A percentile compares a stretch with the other conserved stretches of the same genome.
Evolutionary conservation across 2,888 invertebrate species (phyloP).

Genomic region (Allygus modestus): DNA sequence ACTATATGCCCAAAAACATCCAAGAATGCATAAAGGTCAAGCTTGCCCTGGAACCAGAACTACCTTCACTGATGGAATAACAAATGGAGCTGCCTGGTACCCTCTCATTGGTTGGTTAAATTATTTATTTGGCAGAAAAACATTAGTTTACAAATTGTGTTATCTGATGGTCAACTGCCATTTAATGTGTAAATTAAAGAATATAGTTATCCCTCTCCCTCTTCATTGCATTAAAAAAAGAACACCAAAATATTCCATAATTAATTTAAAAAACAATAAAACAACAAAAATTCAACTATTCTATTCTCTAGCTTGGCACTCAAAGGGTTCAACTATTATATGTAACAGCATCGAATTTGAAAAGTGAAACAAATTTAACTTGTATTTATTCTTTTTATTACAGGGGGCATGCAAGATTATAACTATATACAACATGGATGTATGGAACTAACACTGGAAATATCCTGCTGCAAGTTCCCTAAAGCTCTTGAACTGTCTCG

Average conservation of each 20-base stretch:
- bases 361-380: too few species aligned
- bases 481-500: constrained; percentile 86
- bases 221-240: background rate
- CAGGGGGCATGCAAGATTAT: constrained; percentile 95
- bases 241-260: too few species aligned
- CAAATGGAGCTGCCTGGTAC: constrained; percentile 97
- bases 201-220: background rate
- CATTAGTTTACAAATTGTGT: background rate
- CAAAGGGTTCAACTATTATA: too few species aligned
- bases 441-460: constrained; percentile 96
- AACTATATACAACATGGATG: constrained; percentile 96
- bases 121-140: background rate
- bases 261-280: too few species aligned
- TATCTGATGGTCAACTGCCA: background rate
- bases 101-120: constrained; percentile 83
- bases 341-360: too few species aligned
- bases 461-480: constrained; percentile 97
- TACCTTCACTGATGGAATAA: constrained; percentile 92
- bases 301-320: too few species aligned
- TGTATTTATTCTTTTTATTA: too few species aligned
- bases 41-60: constrained; percentile 88
- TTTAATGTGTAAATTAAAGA: background rate
- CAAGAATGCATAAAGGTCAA: constrained; percentile 91
- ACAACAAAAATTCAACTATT: too few species aligned
- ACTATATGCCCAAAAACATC: constrained; percentile 92